A percentile compares a stretch with the other conserved stretches of the same genome.
These are phyloP conservation scores for Darevskia mixta DNA, from an alignment of 2,797 vertebrate genomes.

Conservation along the genomic window DNA sequence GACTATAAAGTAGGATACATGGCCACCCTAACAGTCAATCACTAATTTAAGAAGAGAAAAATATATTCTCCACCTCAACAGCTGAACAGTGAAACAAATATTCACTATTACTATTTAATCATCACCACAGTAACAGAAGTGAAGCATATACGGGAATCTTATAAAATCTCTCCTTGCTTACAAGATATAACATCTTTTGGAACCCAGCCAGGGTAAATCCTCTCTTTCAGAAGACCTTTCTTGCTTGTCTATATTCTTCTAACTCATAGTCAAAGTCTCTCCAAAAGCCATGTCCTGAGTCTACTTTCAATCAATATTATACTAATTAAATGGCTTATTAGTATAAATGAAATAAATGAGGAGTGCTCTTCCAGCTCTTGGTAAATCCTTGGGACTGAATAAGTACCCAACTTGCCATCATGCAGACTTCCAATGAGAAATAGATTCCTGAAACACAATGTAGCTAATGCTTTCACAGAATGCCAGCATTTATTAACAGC, in stretches of 20 bases:
- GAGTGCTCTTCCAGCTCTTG: background rate
- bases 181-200: background rate
- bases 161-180: background rate
- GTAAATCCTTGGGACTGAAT: background rate
- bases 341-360: background rate
- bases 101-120: background rate
- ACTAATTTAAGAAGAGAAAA: background rate
- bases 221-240: background rate
- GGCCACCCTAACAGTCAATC: background rate
- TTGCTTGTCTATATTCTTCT: background rate
- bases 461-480: background rate
- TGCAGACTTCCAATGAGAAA: background rate
- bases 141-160: background rate
- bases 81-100: background rate
- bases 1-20: background rate
- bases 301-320: background rate
- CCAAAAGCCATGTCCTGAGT: background rate
- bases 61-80: background rate
- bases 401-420: background rate
- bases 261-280: background rate
- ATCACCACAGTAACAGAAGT: background rate
- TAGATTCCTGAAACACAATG: background rate
- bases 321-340: background rate
- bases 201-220: background rate
- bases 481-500: background rate